Base-by-base conservation (phyloP, 64 coral and sea anemone genomes). In the Montipora capricornis region DNA sequence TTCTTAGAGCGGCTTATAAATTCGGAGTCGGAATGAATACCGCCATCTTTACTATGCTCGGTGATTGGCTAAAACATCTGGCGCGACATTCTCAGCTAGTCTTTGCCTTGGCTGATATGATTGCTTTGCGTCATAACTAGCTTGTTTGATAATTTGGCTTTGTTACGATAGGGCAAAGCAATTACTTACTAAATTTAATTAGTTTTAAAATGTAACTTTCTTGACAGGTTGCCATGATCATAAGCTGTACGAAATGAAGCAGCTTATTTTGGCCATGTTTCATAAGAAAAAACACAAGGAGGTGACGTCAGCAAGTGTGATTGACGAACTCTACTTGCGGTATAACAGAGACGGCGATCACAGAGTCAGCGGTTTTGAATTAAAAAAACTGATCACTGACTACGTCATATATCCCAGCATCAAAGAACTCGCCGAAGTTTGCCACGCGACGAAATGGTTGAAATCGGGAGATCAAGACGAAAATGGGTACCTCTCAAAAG, bases 241-340 rank as follows among this genome's bases (percentile, higher is more conserved):
- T 58, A 79, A 90, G 44, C 67, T 90, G 48, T 79, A 45, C 3
- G 44, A 80, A 68, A 80, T 80, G 76, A 79, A 69, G 9, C 44
- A 52, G 46, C 76, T 90, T n/a, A 90, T 90, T 68, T 68, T 90
- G 24, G 66, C 49, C 24, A 69, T 74, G 16, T 90, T 80, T 19
- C 44, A 70, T 47, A 90, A 49, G 48, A 76, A 90, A 29, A 7
- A 80, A 51, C 64, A 52, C n/a, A 79, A 68, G 55, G 37, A 90
- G 48, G 88, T 48, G 75, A 68, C 88, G 44, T 49, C 58, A 70
- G 64, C 78, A 15, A 26, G 47, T 29, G 58, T 90, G 75, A 90
- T 90, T 17, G 78, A 80, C 29, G 88, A 90, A 76, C 49, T 90
- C 13, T 90, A 78, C 76, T 68, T 66, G 58, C 57, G 88, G 64